Evolutionary conservation across 2,888 invertebrate genomes (phyloP).

Genomic region (Quadroppia sp.): DNA sequence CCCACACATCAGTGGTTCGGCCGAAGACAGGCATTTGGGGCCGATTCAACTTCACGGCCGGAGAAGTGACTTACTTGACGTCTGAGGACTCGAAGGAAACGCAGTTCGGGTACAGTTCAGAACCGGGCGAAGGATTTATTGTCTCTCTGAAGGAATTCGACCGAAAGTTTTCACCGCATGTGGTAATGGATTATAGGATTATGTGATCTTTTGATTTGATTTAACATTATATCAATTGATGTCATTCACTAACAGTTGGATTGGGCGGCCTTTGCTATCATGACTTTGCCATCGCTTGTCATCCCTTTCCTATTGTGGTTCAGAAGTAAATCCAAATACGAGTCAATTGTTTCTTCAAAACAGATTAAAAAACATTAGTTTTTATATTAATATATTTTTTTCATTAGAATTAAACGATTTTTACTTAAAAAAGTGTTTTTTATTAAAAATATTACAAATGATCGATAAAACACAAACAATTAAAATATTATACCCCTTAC

Average conservation of each 20-base stretch:
- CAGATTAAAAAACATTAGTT: conserved; percentile 24
- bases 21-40: conserved; percentile 73
- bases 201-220: not conserved
- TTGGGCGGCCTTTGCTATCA: conserved; percentile 93
- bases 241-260: conserved; percentile 61
- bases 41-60: conserved; percentile 94
- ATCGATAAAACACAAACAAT: not conserved
- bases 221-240: not conserved
- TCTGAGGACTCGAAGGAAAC: conserved; percentile 75
- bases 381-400: conserved; percentile 11
- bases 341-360: conserved; percentile 40
- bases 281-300: conserved; percentile 89
- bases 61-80: conserved; percentile 80
- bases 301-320: conserved; percentile 93
- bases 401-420: conserved; percentile 1
- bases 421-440: not conserved
- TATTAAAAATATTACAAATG: conserved; percentile 3
- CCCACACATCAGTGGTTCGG: conserved; percentile 85
- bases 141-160: conserved; percentile 88
- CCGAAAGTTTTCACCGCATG: conserved; percentile 93
- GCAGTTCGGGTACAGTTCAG: conserved; percentile 66
- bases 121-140: conserved; percentile 93
- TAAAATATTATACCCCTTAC: too few species aligned
- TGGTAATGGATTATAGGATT: conserved; percentile 59
- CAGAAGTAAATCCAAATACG: conserved; percentile 65